These are phyloP conservation scores for Orthosia gothica DNA, from an alignment of 2,888 invertebrate species.

Conservation along the genomic window DNA sequence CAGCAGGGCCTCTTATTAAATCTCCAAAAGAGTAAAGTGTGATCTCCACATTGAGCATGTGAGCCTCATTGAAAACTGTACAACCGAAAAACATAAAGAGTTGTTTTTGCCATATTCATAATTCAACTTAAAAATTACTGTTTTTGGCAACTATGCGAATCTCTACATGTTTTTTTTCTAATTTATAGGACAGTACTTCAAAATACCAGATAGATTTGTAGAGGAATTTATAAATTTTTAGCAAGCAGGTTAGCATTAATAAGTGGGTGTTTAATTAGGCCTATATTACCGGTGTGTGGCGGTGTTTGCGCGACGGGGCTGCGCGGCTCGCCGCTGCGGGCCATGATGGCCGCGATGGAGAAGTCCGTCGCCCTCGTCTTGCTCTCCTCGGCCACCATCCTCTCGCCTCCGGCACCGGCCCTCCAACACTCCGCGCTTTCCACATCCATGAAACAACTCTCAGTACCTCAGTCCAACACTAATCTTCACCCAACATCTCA, in stretches of 20 bases:
- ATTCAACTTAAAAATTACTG: not conserved
- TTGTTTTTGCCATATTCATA: not conserved
- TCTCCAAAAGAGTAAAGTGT: not conserved
- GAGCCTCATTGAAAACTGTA: constrained; percentile 1
- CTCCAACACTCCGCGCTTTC: constrained; percentile 87
- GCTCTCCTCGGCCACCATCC: constrained; percentile 89
- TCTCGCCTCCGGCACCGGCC: constrained; percentile 81
- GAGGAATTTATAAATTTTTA: not conserved
- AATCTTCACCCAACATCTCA: constrained; percentile 79
- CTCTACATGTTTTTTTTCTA: not conserved
- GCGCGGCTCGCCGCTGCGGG: constrained; percentile 91
- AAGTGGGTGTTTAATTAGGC: constrained; percentile 74
- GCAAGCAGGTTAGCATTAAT: constrained; percentile 8
- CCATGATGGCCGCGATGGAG: constrained; percentile 99
- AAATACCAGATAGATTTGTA: not conserved
- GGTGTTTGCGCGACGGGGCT: constrained; percentile 88
- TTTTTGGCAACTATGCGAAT: not conserved
- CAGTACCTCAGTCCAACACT: constrained; percentile 76
- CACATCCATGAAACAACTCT: constrained; percentile 89
- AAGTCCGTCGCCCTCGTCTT: constrained; percentile 96
- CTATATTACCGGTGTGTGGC: constrained; percentile 86
- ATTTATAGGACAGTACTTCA: not conserved
- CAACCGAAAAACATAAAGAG: not conserved
- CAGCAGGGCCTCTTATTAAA: not conserved
- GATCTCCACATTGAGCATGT: not conserved